Conservation (phyloP, 2,113 vertebrate genomes). For the Prolemur simus region DNA sequence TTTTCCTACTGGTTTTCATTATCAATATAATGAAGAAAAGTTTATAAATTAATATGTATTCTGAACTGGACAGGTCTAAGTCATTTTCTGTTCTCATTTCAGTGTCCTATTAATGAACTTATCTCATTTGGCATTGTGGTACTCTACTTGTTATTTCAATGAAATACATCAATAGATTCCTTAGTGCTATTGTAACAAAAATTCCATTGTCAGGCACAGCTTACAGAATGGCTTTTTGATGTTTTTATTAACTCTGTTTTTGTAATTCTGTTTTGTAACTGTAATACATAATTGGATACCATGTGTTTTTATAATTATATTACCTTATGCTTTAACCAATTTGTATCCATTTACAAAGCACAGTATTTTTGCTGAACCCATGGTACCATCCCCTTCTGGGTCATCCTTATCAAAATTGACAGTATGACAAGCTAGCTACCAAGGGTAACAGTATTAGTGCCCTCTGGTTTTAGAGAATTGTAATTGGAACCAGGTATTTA, state of each 20-base stretch:
- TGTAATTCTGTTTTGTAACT: not conserved
- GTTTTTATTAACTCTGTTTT: slow-evolving; percentile 51
- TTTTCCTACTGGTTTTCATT: not conserved
- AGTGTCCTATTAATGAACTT: not conserved
- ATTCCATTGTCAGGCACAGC: not conserved
- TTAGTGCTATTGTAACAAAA: not conserved
- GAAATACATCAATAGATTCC: not conserved
- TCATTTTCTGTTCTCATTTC: slow-evolving; percentile 15
- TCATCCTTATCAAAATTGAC: not conserved
- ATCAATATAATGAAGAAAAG: slow-evolving; percentile 5
- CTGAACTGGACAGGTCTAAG: not conserved
- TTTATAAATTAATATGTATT: not conserved
- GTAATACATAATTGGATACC: not conserved
- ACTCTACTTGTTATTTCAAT: not conserved
- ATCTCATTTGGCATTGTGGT: not conserved
- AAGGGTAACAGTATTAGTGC: not conserved
- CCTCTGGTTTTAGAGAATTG: not conserved
- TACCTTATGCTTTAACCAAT: not conserved
- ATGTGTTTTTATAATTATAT: not conserved
- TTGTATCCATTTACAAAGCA: not conserved
- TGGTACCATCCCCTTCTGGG: not conserved
- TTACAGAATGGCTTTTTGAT: not conserved
- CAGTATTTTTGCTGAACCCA: not conserved
- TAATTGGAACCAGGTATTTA: not conserved
- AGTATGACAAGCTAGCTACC: not conserved